Conservation (phyloP, 2,888 invertebrate genomes). For the Candidula unifasciata region DNA sequence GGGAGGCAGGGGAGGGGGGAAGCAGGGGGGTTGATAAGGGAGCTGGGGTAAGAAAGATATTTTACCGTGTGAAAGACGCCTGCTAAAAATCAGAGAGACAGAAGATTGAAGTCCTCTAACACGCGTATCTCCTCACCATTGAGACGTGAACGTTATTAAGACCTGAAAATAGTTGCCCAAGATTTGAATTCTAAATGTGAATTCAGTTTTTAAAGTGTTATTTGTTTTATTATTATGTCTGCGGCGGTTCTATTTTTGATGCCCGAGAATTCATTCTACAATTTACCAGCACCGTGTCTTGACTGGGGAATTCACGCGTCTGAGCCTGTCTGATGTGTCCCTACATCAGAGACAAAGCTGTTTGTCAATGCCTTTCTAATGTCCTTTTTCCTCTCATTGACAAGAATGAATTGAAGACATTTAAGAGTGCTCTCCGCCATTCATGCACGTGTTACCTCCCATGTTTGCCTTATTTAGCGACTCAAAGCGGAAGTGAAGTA, state of each 20-base stretch:
- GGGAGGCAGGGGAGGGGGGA: no score
- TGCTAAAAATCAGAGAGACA: no score
- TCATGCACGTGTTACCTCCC: conserved; percentile 41
- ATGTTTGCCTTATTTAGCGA: conserved; percentile 47
- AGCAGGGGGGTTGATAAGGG: no score
- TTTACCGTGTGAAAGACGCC: not conserved
- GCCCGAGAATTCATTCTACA: not conserved
- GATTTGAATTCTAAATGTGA: conserved; percentile 31
- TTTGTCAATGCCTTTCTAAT: conserved; percentile 30
- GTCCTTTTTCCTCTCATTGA: conserved; percentile 6
- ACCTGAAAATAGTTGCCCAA: not conserved
- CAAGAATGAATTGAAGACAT: conserved; percentile 26
- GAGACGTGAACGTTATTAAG: no score
- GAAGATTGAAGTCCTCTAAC: no score
- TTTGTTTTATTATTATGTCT: not conserved
- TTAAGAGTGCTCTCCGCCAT: conserved; percentile 31
- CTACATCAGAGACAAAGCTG: conserved; percentile 8
- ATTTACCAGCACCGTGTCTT: not conserved
- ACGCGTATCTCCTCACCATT: no score
- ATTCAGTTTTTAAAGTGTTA: no score
- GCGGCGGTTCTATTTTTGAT: not conserved
- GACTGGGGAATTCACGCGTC: not conserved
- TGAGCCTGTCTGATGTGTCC: not conserved
- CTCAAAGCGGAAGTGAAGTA: conserved; percentile 56
- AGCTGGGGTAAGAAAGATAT: not conserved